Evolutionary conservation across 1,140 invertebrate genomes (phyloP), one percentile per base, ranked within the genome.

Genomic region (Euura saliciscinereae): DNA sequence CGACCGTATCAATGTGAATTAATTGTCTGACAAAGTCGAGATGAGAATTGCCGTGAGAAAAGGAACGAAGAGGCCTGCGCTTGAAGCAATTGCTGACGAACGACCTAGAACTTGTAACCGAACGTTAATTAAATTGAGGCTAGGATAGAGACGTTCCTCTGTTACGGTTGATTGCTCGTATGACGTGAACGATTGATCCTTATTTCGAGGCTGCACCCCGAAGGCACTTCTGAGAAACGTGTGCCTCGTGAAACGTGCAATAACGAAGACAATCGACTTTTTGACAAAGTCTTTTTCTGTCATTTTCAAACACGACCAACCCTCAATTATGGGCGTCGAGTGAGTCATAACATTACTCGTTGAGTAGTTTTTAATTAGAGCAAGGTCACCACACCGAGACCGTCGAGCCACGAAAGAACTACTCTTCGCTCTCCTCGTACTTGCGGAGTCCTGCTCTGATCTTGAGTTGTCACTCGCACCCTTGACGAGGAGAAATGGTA

Each of bases 341-440:
- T 28, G 28, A 28, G 28, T 28, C 28, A 28, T 28, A 8, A 59
- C 51, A 8, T n/a, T 59, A 2, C 51, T 59, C 13, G 51, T n/a
- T n/a, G 51, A 59, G 51, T 59, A 59, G 28, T 59, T 59, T 59
- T 59, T 59, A 59, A 59, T 59, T 59, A 59, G 51, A 59, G 51
- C 8, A 59, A 59, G 51, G 51, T 59, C 51, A 59, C 51, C 8
- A 59, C 8, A 8, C 51, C 13, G 51, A 59, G 8, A 59, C 51
- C 51, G 13, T n/a, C 51, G 3, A 59, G 51, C 51, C 51, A 59
- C 51, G 51, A 59, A 59, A 59, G 51, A 59, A n/a, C 51, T 59
- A 8, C 51, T 59, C 51, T 59, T 11, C 28, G 51, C 51, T n/a
- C 51, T n/a, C 51, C 6, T 59, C 51, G 51, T 59, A 8, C 51